Evolutionary conservation across 2,113 vertebrate genomes (phyloP).

Genomic region (Montifringilla adamsi): DNA sequence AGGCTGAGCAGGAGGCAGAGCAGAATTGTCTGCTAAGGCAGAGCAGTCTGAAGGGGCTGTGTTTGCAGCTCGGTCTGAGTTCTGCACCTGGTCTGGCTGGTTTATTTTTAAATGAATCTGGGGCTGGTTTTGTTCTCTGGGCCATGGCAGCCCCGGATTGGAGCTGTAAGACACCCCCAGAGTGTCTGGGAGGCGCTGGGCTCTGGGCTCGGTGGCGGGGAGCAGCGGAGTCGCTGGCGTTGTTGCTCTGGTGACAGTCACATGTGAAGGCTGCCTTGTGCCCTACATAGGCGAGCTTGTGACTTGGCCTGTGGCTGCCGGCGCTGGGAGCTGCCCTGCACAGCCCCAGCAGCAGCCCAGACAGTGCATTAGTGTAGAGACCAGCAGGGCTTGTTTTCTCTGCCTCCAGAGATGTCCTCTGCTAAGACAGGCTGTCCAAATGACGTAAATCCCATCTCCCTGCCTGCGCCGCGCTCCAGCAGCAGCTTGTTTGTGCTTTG

Average conservation of each 20-base stretch:
- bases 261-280: neutral
- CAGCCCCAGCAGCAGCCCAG: neutral
- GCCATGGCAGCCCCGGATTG: fast-evolving
- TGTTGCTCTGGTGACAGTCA: constrained; percentile 24
- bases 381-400: neutral
- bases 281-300: neutral
- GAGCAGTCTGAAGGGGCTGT: neutral
- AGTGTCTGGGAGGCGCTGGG: neutral
- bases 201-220: neutral
- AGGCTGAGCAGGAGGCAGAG: neutral
- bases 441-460: neutral
- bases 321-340: neutral
- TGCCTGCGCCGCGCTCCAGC: neutral
- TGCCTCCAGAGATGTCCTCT: neutral
- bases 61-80: neutral
- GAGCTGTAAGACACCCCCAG: neutral
- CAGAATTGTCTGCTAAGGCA: neutral
- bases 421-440: neutral
- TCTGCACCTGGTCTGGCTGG: neutral
- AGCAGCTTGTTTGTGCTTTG: neutral
- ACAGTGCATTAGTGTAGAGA: neutral
- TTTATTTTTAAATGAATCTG: neutral
- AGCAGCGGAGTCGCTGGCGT: neutral
- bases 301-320: neutral
- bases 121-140: neutral